phyloP scores from a whole-genome alignment of 2,797 vertebrate species.

The Pogonophryne albipinna region DNA sequence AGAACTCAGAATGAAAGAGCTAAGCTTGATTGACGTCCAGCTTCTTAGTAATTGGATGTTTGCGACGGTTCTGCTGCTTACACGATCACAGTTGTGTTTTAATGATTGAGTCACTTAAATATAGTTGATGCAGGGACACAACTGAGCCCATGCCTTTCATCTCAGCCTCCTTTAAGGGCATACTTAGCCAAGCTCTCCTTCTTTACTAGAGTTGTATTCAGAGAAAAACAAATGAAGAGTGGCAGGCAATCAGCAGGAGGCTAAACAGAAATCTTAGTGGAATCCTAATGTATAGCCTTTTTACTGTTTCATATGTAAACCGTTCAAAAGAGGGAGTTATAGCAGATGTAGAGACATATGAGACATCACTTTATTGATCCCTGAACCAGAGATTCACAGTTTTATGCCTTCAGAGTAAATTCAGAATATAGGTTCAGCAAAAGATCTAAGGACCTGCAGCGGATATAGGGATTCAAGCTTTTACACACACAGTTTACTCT shows the following conservation, averaged over 20 bases:
- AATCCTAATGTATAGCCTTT: slow-evolving; percentile 42
- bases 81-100: slow-evolving; percentile 39
- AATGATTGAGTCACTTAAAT: slow-evolving; percentile 52
- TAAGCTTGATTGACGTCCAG: slow-evolving; percentile 33
- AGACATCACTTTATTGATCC: slow-evolving; percentile 40
- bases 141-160: slow-evolving; percentile 42
- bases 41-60: slow-evolving; percentile 51
- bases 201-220: slow-evolving; percentile 51
- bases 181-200: slow-evolving; percentile 25
- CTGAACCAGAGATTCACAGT: slow-evolving; percentile 21
- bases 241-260: slow-evolving; percentile 65
- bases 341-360: slow-evolving; percentile 27
- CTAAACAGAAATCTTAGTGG: slow-evolving; percentile 59
- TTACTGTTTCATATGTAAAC: slow-evolving; percentile 28
- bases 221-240: slow-evolving; percentile 66
- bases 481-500: neutral
- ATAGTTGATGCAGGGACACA: slow-evolving; percentile 45
- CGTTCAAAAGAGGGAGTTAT: slow-evolving; percentile 25
- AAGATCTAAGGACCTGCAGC: neutral
- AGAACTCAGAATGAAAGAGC: slow-evolving; percentile 9
- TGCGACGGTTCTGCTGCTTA: slow-evolving; percentile 39
- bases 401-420: slow-evolving; percentile 18
- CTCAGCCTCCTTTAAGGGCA: slow-evolving; percentile 51
- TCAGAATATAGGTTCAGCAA: slow-evolving; percentile 16
- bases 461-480: neutral